Conservation (phyloP, 2,888 invertebrate species). For the Heliothis peltigera region DNA sequence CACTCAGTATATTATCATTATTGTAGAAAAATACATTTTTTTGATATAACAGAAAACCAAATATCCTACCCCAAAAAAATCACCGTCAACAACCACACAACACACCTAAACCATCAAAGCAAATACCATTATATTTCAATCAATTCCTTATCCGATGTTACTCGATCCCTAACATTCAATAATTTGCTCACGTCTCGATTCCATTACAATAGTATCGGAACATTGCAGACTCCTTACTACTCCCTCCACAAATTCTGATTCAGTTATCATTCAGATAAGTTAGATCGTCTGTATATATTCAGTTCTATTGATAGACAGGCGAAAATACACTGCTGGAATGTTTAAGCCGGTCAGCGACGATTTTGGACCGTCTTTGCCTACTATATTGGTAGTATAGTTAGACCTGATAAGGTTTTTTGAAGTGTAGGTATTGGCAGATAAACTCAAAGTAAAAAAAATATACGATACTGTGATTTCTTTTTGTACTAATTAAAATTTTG, state of each 20-base stretch:
- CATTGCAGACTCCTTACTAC: slow-evolving; percentile 58
- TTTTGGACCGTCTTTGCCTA: background rate
- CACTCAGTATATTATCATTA: too few species aligned
- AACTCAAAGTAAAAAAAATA: too few species aligned
- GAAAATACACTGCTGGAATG: background rate
- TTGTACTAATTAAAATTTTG: too few species aligned
- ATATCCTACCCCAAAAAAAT: background rate
- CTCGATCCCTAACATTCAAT: slow-evolving; percentile 43
- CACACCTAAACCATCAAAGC: background rate
- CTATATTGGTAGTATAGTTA: too few species aligned
- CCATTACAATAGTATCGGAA: slow-evolving; percentile 72
- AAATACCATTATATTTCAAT: background rate
- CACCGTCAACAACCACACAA: background rate
- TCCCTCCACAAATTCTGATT: slow-evolving; percentile 68
- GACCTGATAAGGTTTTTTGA: too few species aligned
- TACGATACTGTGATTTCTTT: too few species aligned
- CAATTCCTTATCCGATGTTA: slow-evolving; percentile 35
- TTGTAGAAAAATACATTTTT: too few species aligned
- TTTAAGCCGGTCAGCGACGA: background rate
- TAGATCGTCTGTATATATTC: slow-evolving; percentile 25
- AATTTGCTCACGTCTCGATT: slow-evolving; percentile 70
- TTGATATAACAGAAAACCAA: too few species aligned
- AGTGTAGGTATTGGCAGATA: too few species aligned
- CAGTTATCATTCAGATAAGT: slow-evolving; percentile 63
- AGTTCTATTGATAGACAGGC: slow-evolving; percentile 1